Base-by-base conservation (phyloP, 2,797 vertebrate genomes). In the Pangasius macronema region DNA sequence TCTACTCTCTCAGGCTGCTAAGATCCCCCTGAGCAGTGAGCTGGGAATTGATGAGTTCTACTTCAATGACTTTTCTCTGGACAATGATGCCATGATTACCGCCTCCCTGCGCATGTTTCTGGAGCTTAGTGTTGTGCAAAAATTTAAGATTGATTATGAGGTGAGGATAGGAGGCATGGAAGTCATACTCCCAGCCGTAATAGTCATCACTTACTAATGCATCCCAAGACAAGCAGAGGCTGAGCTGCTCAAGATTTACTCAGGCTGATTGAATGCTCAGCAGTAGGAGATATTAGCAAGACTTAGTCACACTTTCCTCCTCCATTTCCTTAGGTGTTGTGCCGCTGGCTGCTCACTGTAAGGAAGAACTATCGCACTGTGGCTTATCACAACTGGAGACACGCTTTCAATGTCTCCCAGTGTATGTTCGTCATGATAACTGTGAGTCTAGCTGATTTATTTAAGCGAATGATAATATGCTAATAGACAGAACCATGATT, bases 71-170 rank as follows among this genome's bases (percentile, higher is more conserved):
- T 96, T 96, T 92, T 96, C 96, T 65, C 89, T 96, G 92, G 96
- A 96, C 93, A 96, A 92, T 30, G 95, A 96, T 0, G 96, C 95
- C 91, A 96, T 96, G 96, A 96, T 96, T 88, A 96, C 95, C 0
- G 96, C 96, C 0, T 96, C 96, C 10, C 95, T 96, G 11, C 92
- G 96, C 86, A 96, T 96, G 96, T 96, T 96, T 91, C 91, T 95
- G 90, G 96, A 96, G 89, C 95, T 96, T 0, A 95, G 95, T 18
- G 95, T 93, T 0, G 94, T 96, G 80, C 96, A 96, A 86, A 96
- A 95, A 91, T 96, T 96, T 91, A 96, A 96, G 92, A 96, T 96
- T 73, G 96, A 96, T 92, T 96, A 96, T 75, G 95, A 96, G 93
- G 96, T 96, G 88, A 94, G 91, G 65, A 53, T 39, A 27, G 61